Evolutionary conservation across 2,888 invertebrate genomes (phyloP), one percentile per base, ranked within the genome.

Genomic region (Balanococcus diminutus): DNA sequence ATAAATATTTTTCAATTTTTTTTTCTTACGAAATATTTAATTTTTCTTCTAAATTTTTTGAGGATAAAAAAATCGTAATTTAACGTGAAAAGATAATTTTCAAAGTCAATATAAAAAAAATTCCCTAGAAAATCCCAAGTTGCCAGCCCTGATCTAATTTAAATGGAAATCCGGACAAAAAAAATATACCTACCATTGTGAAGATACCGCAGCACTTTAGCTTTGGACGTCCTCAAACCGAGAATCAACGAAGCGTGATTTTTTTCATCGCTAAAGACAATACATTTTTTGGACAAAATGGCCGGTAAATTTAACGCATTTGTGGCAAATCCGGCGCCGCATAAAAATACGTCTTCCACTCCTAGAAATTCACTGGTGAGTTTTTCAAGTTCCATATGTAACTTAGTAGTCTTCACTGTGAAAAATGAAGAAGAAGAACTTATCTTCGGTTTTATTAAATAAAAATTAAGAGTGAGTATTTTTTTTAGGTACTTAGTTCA

Each of bases 401-500:
- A 28, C 4, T 56, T 56, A 0, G 84, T 25, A 22, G 84, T 84
- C 56, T 31, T n/a, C 19, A 72, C 86, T 86, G 16, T 28, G 42
- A 22, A 14, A 81, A 32, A 31, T 39, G 9, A 9, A 81, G 4
- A 6, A 32, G 19, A 81, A n/a, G n/a, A n/a, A n/a, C n/a, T n/a
- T n/a, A n/a, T n/a, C n/a, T n/a, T n/a, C n/a, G n/a, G n/a, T n/a
- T n/a, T n/a, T n/a, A n/a, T n/a, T n/a, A n/a, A n/a, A n/a, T n/a
- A n/a, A n/a, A n/a, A n/a, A n/a, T n/a, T n/a, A n/a, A n/a, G n/a
- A 36, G 36, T 46, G 1, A 4, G 16, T 5, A 3, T 36, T 5
- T 36, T 36, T 31, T 16, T 42, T 16, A 14, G 22, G 87, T 88
- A 91, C 92, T 92, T 84, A 91, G 87, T 89, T 93, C 92, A 67